Evolutionary conservation across 2,797 vertebrate genomes (phyloP).

Genomic region (Syndactyla subalaris): DNA sequence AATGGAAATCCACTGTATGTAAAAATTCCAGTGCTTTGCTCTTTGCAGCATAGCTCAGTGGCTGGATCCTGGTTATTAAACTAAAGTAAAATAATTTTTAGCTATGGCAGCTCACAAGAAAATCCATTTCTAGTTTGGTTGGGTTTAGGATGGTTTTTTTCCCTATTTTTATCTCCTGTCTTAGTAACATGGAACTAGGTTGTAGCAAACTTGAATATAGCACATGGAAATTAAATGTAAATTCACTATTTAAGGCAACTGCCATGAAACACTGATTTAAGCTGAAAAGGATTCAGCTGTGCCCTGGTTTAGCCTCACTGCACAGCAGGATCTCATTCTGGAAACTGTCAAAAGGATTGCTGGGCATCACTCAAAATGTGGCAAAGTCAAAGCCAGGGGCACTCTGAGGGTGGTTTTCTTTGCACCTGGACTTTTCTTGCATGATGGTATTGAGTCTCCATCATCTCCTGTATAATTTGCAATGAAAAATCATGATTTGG

Average conservation of each 20-base stretch:
- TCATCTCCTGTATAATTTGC: not conserved
- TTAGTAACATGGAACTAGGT: not conserved
- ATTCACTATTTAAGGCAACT: slow-evolving; percentile 35
- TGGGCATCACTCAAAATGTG: not conserved
- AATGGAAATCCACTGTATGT: not conserved
- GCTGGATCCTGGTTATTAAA: not conserved
- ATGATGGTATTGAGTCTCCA: not conserved
- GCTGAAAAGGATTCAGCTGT: slow-evolving; percentile 20
- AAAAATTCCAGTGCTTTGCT: not conserved
- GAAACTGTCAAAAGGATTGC: not conserved
- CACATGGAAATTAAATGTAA: slow-evolving; percentile 49
- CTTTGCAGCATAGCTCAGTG: not conserved
- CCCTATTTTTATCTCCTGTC: not conserved
- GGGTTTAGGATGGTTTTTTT: not conserved
- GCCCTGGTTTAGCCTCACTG: slow-evolving; percentile 13
- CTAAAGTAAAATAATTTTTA: not conserved
- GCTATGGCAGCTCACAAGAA: not conserved
- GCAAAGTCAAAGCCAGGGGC: not conserved
- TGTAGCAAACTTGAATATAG: slow-evolving; percentile 21
- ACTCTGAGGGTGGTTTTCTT: not conserved
- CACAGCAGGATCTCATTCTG: not conserved
- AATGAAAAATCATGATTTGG: not conserved
- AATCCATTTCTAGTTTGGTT: not conserved
- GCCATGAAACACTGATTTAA: slow-evolving; percentile 5
- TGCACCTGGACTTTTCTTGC: not conserved